phyloP scores from a whole-genome alignment of 2,797 vertebrate genomes.

The Leucoraja ocellata region DNA sequence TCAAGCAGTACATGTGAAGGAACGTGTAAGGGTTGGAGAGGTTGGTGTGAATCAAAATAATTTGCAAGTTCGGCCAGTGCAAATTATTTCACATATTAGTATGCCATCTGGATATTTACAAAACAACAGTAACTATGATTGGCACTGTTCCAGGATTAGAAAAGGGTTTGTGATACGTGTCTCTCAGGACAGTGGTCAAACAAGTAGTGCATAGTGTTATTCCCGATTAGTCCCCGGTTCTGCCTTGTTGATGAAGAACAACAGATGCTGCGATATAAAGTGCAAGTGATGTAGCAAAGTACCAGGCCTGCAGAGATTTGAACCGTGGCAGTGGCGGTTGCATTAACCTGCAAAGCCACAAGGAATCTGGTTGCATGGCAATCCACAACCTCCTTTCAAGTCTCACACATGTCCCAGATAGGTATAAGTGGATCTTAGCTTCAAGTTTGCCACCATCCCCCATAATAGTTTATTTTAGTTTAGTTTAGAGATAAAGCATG shows the following conservation, averaged over 20 bases:
- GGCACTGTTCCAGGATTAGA: not conserved
- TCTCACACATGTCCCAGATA: not conserved
- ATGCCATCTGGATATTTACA: conserved; percentile 13
- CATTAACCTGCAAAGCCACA: not conserved
- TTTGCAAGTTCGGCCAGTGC: conserved; percentile 9
- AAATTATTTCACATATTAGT: not conserved
- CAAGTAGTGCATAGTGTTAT: not conserved
- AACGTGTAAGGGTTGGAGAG: not conserved
- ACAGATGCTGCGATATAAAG: not conserved
- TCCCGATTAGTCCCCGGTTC: not conserved
- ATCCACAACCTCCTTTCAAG: not conserved
- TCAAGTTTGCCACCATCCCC: no score
- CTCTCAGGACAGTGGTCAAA: not conserved
- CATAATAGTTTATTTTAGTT: no score
- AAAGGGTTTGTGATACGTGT: no score
- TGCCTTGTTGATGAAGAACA: not conserved
- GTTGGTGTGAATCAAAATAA: conserved; percentile 27
- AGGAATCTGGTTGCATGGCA: not conserved
- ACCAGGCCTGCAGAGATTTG: not conserved
- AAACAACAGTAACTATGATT: not conserved
- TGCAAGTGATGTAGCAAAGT: no score
- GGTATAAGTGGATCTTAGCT: no score
- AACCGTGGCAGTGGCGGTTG: not conserved
- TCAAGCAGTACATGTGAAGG: not conserved
- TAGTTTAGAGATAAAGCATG: no score